Evolutionary conservation across 2,113 vertebrate species (phyloP).

Genomic region (Neolamprologus devosi): DNA sequence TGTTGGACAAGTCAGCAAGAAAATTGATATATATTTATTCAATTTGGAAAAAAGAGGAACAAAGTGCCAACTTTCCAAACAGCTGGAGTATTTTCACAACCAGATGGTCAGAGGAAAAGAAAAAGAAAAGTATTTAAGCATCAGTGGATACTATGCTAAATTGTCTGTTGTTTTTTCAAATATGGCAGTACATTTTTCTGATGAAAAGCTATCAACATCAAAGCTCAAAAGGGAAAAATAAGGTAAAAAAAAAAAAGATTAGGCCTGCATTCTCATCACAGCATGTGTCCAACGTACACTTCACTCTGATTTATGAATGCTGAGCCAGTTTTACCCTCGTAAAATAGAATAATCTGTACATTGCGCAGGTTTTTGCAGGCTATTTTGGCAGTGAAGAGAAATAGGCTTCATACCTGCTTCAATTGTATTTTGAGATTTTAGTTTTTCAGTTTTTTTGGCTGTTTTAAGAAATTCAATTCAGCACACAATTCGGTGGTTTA

Average conservation of each 20-base stretch:
- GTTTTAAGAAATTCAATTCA: background rate
- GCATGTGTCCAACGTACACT: background rate
- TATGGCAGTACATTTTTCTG: background rate
- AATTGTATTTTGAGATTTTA: background rate
- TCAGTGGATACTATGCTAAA: background rate
- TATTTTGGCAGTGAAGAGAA: background rate
- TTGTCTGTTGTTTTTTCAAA: background rate
- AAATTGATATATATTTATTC: background rate
- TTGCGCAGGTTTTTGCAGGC: accelerated
- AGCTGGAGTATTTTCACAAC: background rate
- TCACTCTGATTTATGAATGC: background rate
- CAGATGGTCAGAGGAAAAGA: background rate
- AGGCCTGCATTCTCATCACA: background rate
- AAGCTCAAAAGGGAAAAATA: background rate
- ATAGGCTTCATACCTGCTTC: background rate
- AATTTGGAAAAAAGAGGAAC: background rate
- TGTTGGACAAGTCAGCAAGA: background rate
- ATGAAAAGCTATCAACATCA: background rate
- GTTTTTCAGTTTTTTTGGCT: background rate
- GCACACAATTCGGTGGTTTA: background rate
- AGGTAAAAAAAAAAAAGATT: background rate
- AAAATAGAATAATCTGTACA: background rate
- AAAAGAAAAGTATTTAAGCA: background rate
- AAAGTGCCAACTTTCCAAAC: background rate
- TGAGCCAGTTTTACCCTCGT: background rate